A percentile compares a stretch with the other conserved stretches of the same genome.
phyloP scores from a whole-genome alignment of 2,113 vertebrate species.

The Fregetta grallaria region DNA sequence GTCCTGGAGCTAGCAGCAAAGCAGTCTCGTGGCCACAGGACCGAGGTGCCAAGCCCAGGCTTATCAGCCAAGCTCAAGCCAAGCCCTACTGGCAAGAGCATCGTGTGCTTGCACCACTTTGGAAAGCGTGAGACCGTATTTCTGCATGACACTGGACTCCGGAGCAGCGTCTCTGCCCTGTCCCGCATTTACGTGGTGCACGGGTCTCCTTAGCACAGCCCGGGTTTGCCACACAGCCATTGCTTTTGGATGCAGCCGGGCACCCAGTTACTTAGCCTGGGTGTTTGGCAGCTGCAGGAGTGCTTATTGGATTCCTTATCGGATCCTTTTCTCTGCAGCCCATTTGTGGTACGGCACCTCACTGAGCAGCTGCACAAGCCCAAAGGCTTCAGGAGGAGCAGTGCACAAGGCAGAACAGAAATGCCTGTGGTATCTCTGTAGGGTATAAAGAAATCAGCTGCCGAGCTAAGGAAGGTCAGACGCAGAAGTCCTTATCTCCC shows the following conservation, averaged over 20 bases:
- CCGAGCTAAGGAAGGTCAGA: not conserved
- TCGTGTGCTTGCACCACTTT: not conserved
- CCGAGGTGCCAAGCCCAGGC: not conserved
- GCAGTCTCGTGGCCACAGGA: not conserved
- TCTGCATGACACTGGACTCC: not conserved
- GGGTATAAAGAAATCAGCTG: not conserved
- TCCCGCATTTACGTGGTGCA: not conserved
- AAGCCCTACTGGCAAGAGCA: not conserved
- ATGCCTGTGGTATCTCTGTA: not conserved
- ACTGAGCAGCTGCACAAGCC: not conserved
- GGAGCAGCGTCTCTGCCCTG: not conserved
- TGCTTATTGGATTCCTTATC: not conserved
- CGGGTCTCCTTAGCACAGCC: not conserved
- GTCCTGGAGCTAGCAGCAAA: not conserved
- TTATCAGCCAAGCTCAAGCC: not conserved
- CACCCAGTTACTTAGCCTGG: fast-evolving
- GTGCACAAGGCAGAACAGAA: not conserved
- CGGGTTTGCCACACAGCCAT: not conserved
- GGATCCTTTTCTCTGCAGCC: not conserved
- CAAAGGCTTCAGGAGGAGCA: not conserved
- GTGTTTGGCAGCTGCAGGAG: not conserved
- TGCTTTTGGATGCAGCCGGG: not conserved
- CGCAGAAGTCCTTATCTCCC: not conserved
- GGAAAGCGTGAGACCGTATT: not conserved
- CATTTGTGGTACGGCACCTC: not conserved